These are phyloP conservation scores for Diplolepis rosae DNA, from an alignment of 2,888 invertebrate genomes.

Conservation along the genomic window DNA sequence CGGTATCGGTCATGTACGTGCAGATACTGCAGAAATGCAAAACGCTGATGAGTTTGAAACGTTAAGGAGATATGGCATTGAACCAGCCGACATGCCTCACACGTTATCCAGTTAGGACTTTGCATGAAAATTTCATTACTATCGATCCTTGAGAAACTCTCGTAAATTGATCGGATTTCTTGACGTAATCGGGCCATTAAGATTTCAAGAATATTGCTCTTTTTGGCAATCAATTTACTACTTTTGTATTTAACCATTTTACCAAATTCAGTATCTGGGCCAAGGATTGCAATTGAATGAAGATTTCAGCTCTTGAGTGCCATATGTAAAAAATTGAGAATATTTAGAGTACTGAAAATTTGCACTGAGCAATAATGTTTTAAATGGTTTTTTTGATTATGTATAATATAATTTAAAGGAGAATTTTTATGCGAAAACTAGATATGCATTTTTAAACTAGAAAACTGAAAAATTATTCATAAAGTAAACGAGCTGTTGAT, in stretches of 20 bases:
- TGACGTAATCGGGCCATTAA: not conserved
- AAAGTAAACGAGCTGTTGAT: too few relatives aligned
- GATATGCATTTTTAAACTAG: too few relatives aligned
- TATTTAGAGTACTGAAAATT: too few relatives aligned
- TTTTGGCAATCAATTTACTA: not conserved
- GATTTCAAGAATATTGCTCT: not conserved
- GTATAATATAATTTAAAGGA: too few relatives aligned
- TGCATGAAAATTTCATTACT: not conserved
- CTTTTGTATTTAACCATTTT: not conserved
- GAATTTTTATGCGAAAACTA: too few relatives aligned
- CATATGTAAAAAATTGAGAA: too few relatives aligned
- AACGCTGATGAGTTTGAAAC: not conserved
- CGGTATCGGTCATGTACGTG: not conserved
- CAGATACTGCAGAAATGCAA: not conserved
- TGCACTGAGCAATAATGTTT: too few relatives aligned
- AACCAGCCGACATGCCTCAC: not conserved
- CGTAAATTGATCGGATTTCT: not conserved
- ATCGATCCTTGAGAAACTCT: not conserved
- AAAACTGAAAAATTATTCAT: too few relatives aligned
- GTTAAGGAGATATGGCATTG: not conserved
- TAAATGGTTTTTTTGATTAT: too few relatives aligned
- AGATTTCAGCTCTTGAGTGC: too few relatives aligned
- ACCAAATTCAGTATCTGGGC: not conserved
- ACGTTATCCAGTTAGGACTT: not conserved
- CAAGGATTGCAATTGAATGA: not conserved